Evolutionary conservation across 2,888 invertebrate genomes (phyloP).

Genomic region (Dysmachus trigonus): DNA sequence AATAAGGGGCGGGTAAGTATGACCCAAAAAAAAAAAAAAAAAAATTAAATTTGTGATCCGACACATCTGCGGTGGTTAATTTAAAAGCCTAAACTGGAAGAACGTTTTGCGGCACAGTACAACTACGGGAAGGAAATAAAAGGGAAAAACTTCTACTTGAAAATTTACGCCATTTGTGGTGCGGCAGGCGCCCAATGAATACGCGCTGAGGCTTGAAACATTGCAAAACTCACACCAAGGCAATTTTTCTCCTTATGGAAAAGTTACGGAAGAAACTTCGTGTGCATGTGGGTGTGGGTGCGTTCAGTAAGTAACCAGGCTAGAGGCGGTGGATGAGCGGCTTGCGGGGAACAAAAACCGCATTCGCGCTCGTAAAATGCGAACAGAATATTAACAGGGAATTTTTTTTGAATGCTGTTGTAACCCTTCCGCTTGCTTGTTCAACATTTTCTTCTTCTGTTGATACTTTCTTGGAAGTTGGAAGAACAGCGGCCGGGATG

Average conservation of each 20-base stretch:
- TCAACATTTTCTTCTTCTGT: background rate
- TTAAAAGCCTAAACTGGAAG: background rate
- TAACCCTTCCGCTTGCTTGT: background rate
- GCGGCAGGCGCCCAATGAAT: background rate
- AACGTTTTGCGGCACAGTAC: background rate
- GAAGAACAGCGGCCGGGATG: background rate
- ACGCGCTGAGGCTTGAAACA: background rate
- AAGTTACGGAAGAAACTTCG: background rate
- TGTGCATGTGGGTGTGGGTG: background rate
- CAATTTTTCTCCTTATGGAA: background rate
- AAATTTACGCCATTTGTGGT: background rate
- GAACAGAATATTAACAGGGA: conserved; percentile 1
- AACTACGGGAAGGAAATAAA: background rate
- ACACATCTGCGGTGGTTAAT: background rate
- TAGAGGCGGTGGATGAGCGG: background rate
- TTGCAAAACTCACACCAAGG: background rate
- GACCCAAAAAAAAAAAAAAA: background rate
- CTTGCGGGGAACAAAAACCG: background rate
- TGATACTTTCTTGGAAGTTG: background rate
- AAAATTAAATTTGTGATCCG: background rate
- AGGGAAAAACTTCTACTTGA: background rate
- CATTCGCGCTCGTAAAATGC: background rate
- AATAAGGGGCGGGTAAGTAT: background rate
- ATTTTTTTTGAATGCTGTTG: background rate
- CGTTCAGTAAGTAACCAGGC: background rate